These are phyloP conservation scores for Nebria ingens DNA, from an alignment of 1,140 invertebrate genomes.

Conservation along the genomic window DNA sequence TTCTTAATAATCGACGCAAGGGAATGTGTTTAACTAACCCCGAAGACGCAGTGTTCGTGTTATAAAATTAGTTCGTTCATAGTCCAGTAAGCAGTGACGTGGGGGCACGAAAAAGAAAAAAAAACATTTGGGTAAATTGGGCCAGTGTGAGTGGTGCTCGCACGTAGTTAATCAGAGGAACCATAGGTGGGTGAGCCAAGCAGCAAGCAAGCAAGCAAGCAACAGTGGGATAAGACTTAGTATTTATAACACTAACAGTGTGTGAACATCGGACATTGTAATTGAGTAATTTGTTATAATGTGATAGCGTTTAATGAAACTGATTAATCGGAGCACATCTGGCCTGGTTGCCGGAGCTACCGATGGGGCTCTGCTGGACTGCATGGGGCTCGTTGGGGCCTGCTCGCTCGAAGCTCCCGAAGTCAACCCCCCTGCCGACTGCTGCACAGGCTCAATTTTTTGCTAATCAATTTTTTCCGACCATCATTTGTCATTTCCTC, in stretches of 20 bases:
- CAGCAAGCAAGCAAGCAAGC: neutral
- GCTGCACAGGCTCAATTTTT: neutral
- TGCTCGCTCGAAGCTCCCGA: neutral
- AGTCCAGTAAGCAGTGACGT: too few relatives aligned
- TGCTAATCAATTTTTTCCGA: neutral
- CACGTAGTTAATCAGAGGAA: slow-evolving; percentile 1
- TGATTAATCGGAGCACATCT: slow-evolving; percentile 3
- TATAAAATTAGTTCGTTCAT: too few relatives aligned
- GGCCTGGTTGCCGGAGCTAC: neutral
- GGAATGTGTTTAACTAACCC: too few relatives aligned
- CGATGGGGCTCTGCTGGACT: neutral
- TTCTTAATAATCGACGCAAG: too few relatives aligned
- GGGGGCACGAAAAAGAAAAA: neutral
- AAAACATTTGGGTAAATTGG: neutral
- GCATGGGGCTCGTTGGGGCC: too few relatives aligned
- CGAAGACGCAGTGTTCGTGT: too few relatives aligned
- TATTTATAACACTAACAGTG: slow-evolving; percentile 9
- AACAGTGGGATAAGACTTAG: neutral
- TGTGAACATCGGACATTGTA: slow-evolving; percentile 7
- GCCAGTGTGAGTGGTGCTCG: neutral
- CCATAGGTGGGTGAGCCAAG: neutral
- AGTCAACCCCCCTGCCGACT: neutral
- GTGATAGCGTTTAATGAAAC: slow-evolving; percentile 8
- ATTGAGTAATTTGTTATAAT: slow-evolving; percentile 10
- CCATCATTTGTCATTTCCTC: neutral